These are phyloP conservation scores for Chaetogeoica ovagalla DNA, from an alignment of 2,888 invertebrate species.

Conservation along the genomic window DNA sequence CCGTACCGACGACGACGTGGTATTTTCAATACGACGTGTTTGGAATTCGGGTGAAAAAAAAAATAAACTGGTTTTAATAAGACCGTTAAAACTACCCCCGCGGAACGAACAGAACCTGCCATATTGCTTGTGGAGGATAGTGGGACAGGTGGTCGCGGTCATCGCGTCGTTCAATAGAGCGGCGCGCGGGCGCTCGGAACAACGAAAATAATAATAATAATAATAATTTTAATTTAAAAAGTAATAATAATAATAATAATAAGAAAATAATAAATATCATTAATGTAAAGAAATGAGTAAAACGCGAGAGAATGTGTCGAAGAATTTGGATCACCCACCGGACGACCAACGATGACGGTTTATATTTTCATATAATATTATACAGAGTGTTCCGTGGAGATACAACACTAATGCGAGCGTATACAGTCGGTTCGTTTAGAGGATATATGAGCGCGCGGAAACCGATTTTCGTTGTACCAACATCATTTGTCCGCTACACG, in stretches of 20 bases:
- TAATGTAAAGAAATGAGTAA: no score
- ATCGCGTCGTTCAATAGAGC: constrained; percentile 7
- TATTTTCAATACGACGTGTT: not conserved
- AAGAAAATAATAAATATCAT: not conserved
- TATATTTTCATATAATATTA: constrained; percentile 4
- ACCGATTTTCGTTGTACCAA: no score
- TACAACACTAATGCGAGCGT: not conserved
- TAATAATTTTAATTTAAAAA: no score
- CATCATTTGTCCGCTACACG: no score
- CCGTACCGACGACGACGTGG: not conserved
- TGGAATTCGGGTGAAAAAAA: constrained; percentile 5
- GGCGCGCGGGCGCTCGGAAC: not conserved
- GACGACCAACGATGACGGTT: not conserved
- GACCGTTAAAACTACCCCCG: constrained; percentile 40
- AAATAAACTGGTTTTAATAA: not conserved
- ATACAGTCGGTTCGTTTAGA: no score
- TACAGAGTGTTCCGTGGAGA: constrained; percentile 5
- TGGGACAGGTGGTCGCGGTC: constrained; percentile 29
- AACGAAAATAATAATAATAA: no score
- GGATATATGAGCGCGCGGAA: no score
- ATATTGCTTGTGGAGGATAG: no score
- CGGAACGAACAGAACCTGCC: not conserved
- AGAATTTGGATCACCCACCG: not conserved
- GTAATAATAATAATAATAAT: constrained; percentile 16
- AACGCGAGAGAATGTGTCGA: not conserved